Evolutionary conservation across 2,113 vertebrate species (phyloP).

Genomic region (Petroica traversi): DNA sequence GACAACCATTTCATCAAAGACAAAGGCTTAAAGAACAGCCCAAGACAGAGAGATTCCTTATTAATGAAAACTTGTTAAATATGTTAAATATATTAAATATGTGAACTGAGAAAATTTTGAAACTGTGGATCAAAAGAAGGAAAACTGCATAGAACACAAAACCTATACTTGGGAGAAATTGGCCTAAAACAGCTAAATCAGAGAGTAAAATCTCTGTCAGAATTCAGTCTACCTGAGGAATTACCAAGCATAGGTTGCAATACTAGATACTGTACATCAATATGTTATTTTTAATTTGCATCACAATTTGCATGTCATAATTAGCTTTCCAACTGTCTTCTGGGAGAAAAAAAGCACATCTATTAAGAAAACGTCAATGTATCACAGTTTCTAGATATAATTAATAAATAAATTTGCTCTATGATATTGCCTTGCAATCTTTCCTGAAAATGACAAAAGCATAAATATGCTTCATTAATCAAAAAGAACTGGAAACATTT

Average conservation of each 20-base stretch:
- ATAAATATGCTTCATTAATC: constrained; percentile 51
- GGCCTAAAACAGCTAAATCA: neutral
- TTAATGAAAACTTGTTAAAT: neutral
- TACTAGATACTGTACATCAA: neutral
- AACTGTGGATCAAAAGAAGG: neutral
- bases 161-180: neutral
- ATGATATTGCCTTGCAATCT: constrained; percentile 37
- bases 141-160: neutral
- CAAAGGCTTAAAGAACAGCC: constrained; percentile 11
- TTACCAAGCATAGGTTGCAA: neutral
- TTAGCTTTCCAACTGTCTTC: constrained; percentile 69
- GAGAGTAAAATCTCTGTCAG: neutral
- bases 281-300: constrained; percentile 58
- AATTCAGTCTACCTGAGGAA: neutral
- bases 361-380: constrained; percentile 61
- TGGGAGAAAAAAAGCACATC: constrained; percentile 62
- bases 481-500: constrained; percentile 38
- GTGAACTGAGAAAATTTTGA: neutral
- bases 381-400: constrained; percentile 27
- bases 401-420: constrained; percentile 59
- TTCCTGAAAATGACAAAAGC: constrained; percentile 5
- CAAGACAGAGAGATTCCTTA: neutral
- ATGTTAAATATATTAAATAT: neutral
- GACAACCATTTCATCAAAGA: constrained; percentile 32
- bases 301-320: constrained; percentile 69